Evolutionary conservation across 1,140 invertebrate species (phyloP), one percentile per base, ranked within the genome.

Genomic region (Uloborus diversus): DNA sequence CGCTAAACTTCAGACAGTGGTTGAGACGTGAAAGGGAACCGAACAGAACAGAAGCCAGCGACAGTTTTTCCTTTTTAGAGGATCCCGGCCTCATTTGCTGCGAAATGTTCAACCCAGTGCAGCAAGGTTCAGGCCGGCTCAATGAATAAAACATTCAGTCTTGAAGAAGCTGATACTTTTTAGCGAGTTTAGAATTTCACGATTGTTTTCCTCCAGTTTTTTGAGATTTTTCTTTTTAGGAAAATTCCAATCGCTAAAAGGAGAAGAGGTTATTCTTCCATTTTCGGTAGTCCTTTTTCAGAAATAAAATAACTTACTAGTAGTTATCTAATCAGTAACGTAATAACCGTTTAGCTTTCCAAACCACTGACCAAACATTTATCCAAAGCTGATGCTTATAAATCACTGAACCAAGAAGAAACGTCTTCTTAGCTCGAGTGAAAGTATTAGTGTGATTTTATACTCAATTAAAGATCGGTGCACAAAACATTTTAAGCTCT

Each of bases 71-170:
- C 11, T 20, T 30, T 37, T 27, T 62, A n/a, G 20, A 35, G 20
- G 57, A 61, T n/a, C n/a, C n/a, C n/a, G 30, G 25, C 56, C 70
- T 73, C 70, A 73, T 73, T 73, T 73, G 56, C 57, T 28, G 56
- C 56, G 33, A 49, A 37, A 61, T 73, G 70, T 73, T 23, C 14
- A 47, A 49, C 49, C 4, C 17, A 28, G 37, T 37, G 51, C 68
- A 9, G 13, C 27, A 56, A 32, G 56, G 57, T 61, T 73, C 42
- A 73, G 56, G 49, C 70, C 28, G 23, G 7, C n/a, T 32, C 70
- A 61, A 73, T 73, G 70, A 73, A 73, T 73, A 73, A 73, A 73
- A 73, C 70, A 73, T 73, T 51, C 62, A 61, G 30, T 37, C 70
- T n/a, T 23, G 53, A 37, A 73, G 70, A 70, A 62, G 56, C 70